Conservation (phyloP, 2,888 invertebrate genomes). For the Pterostichus niger region DNA sequence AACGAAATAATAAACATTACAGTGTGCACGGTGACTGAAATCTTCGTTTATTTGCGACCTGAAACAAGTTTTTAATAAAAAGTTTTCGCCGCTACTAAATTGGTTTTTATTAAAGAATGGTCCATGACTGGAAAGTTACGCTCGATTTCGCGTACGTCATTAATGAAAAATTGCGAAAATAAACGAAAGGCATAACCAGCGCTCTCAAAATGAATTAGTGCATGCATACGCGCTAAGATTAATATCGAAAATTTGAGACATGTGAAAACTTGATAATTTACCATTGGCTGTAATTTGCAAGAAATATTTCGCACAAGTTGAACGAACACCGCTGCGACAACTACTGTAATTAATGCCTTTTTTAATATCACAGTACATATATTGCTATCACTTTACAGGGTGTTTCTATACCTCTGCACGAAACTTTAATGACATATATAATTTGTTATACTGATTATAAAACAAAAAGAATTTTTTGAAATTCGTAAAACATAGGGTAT, state of each 20-base stretch:
- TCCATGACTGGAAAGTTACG: conserved; percentile 59
- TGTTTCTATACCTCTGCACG: too few species aligned
- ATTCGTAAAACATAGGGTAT: too few species aligned
- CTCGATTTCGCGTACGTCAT: conserved; percentile 61
- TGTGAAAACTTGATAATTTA: neutral
- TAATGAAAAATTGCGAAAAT: conserved; percentile 65
- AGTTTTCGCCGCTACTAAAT: conserved; percentile 63
- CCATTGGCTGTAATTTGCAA: neutral
- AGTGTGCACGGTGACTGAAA: conserved; percentile 44
- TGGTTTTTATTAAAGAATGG: conserved; percentile 66
- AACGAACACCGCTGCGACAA: neutral
- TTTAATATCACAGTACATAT: too few species aligned
- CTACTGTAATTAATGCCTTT: neutral
- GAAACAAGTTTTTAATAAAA: conserved; percentile 67
- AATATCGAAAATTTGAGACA: neutral
- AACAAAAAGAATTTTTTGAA: too few species aligned
- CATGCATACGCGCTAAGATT: conserved; percentile 25
- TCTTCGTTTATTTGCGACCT: conserved; percentile 64
- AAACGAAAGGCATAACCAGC: conserved; percentile 49
- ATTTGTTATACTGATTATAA: too few species aligned
- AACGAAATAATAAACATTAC: conserved; percentile 52
- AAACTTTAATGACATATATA: too few species aligned
- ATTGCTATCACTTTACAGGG: too few species aligned
- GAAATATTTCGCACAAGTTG: neutral
- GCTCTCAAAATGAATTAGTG: conserved; percentile 28